Evolutionary conservation across 1,140 invertebrate species (phyloP).

Genomic region (Ostrea denselamellosa): DNA sequence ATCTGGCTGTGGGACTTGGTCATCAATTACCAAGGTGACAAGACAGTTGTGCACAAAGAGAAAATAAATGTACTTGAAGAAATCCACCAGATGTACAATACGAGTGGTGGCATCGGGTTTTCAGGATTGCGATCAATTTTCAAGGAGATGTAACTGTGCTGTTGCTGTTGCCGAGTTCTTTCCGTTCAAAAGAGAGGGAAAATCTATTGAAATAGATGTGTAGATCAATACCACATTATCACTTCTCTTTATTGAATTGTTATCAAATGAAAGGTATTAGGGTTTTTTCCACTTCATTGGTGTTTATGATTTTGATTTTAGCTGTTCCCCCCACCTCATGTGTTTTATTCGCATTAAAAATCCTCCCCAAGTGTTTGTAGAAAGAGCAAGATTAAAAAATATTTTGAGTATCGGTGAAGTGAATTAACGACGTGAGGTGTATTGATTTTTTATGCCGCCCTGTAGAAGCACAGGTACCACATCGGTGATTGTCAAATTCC

Average conservation of each 20-base stretch:
- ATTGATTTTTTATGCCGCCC: slow-evolving; percentile 35
- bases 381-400: neutral
- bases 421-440: neutral
- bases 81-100: neutral
- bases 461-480: slow-evolving; percentile 13
- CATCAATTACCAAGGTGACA: slow-evolving; percentile 39
- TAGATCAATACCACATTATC: slow-evolving; percentile 15
- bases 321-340: no score
- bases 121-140: slow-evolving; percentile 14
- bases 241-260: neutral
- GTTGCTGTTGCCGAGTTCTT: neutral
- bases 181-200: neutral
- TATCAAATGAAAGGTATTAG: neutral
- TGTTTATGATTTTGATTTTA: no score
- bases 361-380: neutral
- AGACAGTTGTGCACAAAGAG: neutral
- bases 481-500: no score
- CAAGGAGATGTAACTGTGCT: neutral
- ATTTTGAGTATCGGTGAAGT: neutral
- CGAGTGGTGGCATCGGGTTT: neutral
- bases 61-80: neutral
- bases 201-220: neutral
- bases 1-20: neutral
- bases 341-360: neutral
- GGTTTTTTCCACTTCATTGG: no score